Base-by-base conservation (phyloP, 2,888 invertebrate species). In the Noctuana brunneofusca region DNA sequence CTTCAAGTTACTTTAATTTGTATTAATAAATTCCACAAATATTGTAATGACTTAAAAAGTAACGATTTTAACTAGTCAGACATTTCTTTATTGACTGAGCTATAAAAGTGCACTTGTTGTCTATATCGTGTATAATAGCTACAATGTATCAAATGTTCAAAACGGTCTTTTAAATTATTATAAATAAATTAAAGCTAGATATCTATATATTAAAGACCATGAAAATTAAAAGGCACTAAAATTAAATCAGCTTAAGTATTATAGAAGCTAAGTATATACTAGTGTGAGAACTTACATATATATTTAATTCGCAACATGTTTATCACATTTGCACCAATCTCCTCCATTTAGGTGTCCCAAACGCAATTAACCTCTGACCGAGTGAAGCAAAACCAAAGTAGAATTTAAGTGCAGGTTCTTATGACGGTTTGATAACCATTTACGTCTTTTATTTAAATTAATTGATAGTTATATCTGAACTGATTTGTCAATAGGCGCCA, bases 401-500 rank as follows among this genome's bases (percentile, higher is more conserved):
- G 8, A 46, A 46, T 11, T 38, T 35, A 30, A 38, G 43, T 52
- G 14, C 50, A 24, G 55, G 54, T 63, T 27, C n/a, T n/a, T 64
- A 50, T 27, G 24, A 50, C n/a, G 20, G 48, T 56, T 30, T 46
- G 66, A 68, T 69, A 67, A 67, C 27, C 49, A 49, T 38, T 57
- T 66, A 65, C 58, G 66, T 38, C 64, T 72, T 75, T 76, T 71
- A 70, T 73, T 73, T 67, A 69, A 79, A 74, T 78, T 74, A 72
- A 67, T 66, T 65, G 67, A 64, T 66, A 66, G 55, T 67, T 58
- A 70, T 74, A 49, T 30, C 58, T 50, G 41, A 52, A 63, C 64
- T 66, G 70, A 75, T 76, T 75, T 74, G 73, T 78, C 69, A 69
- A 71, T 69, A 79, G 88, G 88, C 90, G 89, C 89, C 89, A 86